These are phyloP conservation scores for Laothoe populi DNA, from an alignment of 2,888 invertebrate species.

Conservation along the genomic window DNA sequence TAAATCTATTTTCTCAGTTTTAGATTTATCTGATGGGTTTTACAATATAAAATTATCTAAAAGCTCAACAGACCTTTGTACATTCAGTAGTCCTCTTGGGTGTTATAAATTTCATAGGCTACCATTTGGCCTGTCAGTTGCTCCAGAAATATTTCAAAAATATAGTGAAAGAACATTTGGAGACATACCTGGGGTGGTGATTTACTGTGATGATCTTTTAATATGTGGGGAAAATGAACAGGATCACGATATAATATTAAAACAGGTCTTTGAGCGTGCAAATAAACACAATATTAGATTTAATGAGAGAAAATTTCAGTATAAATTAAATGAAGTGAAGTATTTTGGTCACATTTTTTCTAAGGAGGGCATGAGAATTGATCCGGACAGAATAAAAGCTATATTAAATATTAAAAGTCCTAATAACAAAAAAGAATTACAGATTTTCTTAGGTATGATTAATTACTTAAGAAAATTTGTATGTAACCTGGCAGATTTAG, in stretches of 20 bases:
- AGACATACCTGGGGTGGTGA: slow-evolving; percentile 48
- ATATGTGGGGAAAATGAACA: background rate
- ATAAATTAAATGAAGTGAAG: slow-evolving; percentile 36
- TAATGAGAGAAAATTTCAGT: slow-evolving; percentile 44
- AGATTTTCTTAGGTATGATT: background rate
- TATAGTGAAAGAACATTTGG: slow-evolving; percentile 49
- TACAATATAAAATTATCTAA: background rate
- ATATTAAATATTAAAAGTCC: background rate
- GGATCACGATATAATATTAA: background rate
- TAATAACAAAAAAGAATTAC: background rate
- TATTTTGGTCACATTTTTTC: too few relatives aligned
- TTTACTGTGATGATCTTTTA: slow-evolving; percentile 28
- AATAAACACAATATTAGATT: slow-evolving; percentile 36
- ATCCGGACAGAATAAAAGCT: background rate
- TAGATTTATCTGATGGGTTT: background rate
- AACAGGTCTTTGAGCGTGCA: background rate
- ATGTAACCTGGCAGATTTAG: background rate
- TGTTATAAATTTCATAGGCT: slow-evolving; percentile 42
- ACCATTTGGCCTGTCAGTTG: slow-evolving; percentile 50
- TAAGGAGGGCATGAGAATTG: too few relatives aligned
- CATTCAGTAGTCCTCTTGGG: background rate
- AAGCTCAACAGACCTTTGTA: background rate
- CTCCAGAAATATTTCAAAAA: slow-evolving; percentile 53
- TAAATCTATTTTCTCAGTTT: background rate
- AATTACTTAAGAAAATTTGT: background rate